These are phyloP conservation scores for Netelia virgata DNA, from an alignment of 2,888 invertebrate genomes.

Conservation along the genomic window DNA sequence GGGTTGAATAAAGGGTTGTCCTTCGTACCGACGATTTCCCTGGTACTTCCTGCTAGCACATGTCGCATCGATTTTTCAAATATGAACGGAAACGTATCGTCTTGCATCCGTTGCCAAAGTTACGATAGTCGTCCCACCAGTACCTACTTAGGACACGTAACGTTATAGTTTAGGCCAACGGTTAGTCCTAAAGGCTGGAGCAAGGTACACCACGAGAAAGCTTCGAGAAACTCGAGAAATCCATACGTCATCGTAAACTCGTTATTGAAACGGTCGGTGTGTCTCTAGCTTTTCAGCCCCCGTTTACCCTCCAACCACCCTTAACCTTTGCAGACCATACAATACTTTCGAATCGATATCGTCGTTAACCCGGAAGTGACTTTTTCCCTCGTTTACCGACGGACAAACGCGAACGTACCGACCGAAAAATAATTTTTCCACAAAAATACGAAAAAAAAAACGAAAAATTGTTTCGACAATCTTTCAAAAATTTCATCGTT, in stretches of 20 bases:
- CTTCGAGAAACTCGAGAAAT: conserved; percentile 10
- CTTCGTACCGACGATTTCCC: conserved; percentile 66
- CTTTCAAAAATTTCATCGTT: too few relatives aligned
- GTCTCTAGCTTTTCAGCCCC: background rate
- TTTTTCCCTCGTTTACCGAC: background rate
- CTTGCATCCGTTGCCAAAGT: conserved; percentile 66
- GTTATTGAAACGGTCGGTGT: conserved; percentile 36
- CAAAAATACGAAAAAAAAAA: too few relatives aligned
- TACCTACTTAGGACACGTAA: too few relatives aligned
- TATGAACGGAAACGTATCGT: conserved; percentile 30
- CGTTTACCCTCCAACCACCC: background rate
- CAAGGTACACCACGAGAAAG: background rate
- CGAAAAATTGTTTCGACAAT: too few relatives aligned
- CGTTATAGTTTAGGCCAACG: background rate
- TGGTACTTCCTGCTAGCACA: conserved; percentile 61
- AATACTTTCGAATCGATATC: conserved; percentile 41
- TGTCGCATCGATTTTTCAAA: conserved; percentile 69
- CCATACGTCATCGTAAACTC: conserved; percentile 53
- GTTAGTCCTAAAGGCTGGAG: background rate
- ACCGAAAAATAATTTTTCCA: too few relatives aligned
- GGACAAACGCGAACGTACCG: too few relatives aligned
- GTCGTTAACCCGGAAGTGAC: conserved; percentile 35
- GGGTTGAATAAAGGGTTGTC: conserved; percentile 33
- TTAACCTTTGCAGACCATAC: background rate
- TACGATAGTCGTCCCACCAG: conserved; percentile 48